A percentile compares a stretch with the other conserved stretches of the same genome.
phyloP scores from a whole-genome alignment of 2,113 vertebrate species.

The Forbesichthys agassizii region DNA sequence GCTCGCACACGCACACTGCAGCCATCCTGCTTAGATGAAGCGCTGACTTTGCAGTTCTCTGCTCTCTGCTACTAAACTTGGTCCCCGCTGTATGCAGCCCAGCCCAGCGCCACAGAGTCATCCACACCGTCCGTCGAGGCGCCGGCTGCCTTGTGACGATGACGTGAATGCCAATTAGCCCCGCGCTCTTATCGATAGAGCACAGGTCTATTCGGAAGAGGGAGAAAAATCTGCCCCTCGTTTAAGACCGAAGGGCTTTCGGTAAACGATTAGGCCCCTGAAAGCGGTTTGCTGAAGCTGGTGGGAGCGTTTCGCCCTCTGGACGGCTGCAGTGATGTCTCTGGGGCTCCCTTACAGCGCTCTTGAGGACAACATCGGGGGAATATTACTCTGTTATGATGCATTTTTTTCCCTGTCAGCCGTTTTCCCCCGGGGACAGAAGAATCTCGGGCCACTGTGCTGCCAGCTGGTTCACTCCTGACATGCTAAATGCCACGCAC shows the following conservation, averaged over 20 bases:
- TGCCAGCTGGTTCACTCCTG: slow-evolving; percentile 60
- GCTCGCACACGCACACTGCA: background rate
- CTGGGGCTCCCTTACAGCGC: slow-evolving; percentile 47
- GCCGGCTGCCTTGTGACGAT: slow-evolving; percentile 14
- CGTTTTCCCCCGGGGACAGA: slow-evolving; percentile 57
- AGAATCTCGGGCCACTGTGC: slow-evolving; percentile 48
- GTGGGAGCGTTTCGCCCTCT: slow-evolving; percentile 40
- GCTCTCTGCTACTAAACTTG: slow-evolving; percentile 1
- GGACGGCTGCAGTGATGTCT: slow-evolving; percentile 48
- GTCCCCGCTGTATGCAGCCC: slow-evolving; percentile 11
- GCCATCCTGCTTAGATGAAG: background rate
- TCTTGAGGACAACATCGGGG: slow-evolving; percentile 56
- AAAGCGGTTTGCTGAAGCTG: slow-evolving; percentile 38
- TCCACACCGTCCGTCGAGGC: background rate
- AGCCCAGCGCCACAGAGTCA: background rate
- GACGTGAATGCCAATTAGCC: slow-evolving; percentile 41
- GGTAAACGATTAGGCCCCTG: slow-evolving; percentile 14
- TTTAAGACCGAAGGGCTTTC: background rate
- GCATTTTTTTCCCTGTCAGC: slow-evolving; percentile 71
- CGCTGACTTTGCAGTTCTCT: slow-evolving; percentile 3
- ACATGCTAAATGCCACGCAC: slow-evolving; percentile 19
- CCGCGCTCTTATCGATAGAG: slow-evolving; percentile 37
- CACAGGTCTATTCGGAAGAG: slow-evolving; percentile 15
- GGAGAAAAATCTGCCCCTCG: background rate
- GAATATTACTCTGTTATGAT: slow-evolving; percentile 66